phyloP scores from a whole-genome alignment of 1,140 invertebrate genomes.

The Nebria ingens region DNA sequence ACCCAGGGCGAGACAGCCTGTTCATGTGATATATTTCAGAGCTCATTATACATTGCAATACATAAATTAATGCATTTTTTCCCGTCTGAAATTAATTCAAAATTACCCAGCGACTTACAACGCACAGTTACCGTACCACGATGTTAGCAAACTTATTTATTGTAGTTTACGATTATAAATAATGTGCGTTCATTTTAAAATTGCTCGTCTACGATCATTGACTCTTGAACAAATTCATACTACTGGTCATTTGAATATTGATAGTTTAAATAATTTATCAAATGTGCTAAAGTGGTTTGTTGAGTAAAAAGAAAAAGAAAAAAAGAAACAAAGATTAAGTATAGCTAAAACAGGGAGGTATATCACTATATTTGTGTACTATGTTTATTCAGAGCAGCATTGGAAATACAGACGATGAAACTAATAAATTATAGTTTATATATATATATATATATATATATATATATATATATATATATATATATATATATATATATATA shows the following conservation, averaged over 20 bases:
- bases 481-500: too few species aligned
- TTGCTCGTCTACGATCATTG: too few species aligned
- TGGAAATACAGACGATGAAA: background rate
- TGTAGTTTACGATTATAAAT: too few species aligned
- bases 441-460: background rate
- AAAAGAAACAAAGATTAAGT: background rate
- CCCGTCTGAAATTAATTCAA: background rate
- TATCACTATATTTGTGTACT: background rate
- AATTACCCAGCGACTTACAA: background rate
- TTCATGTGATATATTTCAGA: background rate
- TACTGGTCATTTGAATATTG: too few species aligned
- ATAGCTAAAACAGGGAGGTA: too few species aligned
- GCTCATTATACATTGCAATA: slow-evolving; percentile 3
- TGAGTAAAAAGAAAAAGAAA: background rate
- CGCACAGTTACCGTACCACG: background rate
- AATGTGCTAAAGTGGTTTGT: background rate
- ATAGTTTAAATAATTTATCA: too few species aligned
- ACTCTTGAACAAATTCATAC: too few species aligned
- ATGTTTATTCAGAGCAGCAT: background rate
- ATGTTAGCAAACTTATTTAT: too few species aligned
- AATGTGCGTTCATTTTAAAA: too few species aligned
- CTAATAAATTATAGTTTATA: background rate
- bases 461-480: background rate
- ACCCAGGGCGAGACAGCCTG: slow-evolving; percentile 5
- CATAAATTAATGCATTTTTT: slow-evolving; percentile 6